These are phyloP conservation scores for Miltochrista miniata DNA, from an alignment of 2,888 invertebrate species.

Conservation along the genomic window DNA sequence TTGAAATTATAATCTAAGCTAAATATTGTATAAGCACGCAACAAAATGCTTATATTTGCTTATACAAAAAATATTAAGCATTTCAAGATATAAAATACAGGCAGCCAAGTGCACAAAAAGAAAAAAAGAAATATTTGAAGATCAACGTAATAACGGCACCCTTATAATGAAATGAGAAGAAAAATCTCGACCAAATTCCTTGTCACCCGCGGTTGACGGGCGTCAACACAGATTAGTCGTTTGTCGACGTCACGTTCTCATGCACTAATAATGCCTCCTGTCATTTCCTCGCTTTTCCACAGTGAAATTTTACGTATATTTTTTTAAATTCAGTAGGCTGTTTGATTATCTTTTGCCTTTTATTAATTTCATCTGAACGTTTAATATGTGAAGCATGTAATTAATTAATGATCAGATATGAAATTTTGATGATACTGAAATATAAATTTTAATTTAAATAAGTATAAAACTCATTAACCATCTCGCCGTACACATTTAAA, in stretches of 20 bases:
- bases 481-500: no score
- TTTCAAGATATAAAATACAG: slow-evolving; percentile 10
- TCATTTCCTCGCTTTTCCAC: not conserved
- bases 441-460: no score
- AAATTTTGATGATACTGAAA: no score
- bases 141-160: slow-evolving; percentile 34
- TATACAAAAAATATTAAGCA: not conserved
- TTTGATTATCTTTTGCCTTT: no score
- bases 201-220: slow-evolving; percentile 50
- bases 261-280: slow-evolving; percentile 17
- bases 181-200: slow-evolving; percentile 50
- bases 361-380: no score
- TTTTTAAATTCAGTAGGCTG: not conserved
- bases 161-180: slow-evolving; percentile 49
- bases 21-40: no score
- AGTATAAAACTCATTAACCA: no score
- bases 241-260: slow-evolving; percentile 26
- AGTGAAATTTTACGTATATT: not conserved
- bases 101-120: slow-evolving; percentile 12
- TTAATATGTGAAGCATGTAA: no score
- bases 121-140: slow-evolving; percentile 25
- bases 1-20: no score
- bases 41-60: no score
- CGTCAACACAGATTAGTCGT: slow-evolving; percentile 57
- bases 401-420: no score